Base-by-base conservation (phyloP, 2,797 vertebrate genomes). In the Sebastes wilsoni region DNA sequence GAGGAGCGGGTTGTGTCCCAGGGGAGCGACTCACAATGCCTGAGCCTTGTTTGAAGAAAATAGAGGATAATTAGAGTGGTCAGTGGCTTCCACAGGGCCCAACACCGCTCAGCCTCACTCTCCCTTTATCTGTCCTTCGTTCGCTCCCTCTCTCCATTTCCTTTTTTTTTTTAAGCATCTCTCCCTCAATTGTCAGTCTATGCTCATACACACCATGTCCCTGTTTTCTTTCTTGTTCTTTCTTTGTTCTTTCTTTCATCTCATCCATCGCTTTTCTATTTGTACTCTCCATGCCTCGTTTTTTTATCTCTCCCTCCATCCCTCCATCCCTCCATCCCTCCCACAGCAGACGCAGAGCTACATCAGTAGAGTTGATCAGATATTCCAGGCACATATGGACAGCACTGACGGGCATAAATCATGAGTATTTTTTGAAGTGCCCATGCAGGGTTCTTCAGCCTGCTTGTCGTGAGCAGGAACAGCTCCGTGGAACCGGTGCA, bases 61-160 rank as follows among this genome's bases (percentile, higher is more conserved):
- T 95, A 88, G 88, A 91, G 81, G 88, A 93, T 94, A 94, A 95
- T 95, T 95, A 94, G 92, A 93, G 87, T 92, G 93, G 93, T 95
- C 94, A 94, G 89, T 79, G 85, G 83, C 90, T 92, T 94, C 85
- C 86, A 88, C 76, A 28, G 85, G 81, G 83, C 87, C 80, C 73
- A 80, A 80, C 70, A 79, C 82, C 20, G 58, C 83, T 88, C 85
- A 75, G 71, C 75, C 77, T 84, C 82, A 80, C 77, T 89, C 59
- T 80, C 77, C 52, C 72, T 90, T 72, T 78, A 74, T 87, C 84
- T 79, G 75, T 67, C 58, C 79, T 78, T 86, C 84, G 74, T 71
- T 79, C 72, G 49, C 75, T 80, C 82, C 61, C 72, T 75, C 54
- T 80, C 74, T 66, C 55, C 75, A 38, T 80, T 89, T 79, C 54